phyloP scores from a whole-genome alignment of 1,140 invertebrate species.

The Trachymyrmex cornetzi region DNA sequence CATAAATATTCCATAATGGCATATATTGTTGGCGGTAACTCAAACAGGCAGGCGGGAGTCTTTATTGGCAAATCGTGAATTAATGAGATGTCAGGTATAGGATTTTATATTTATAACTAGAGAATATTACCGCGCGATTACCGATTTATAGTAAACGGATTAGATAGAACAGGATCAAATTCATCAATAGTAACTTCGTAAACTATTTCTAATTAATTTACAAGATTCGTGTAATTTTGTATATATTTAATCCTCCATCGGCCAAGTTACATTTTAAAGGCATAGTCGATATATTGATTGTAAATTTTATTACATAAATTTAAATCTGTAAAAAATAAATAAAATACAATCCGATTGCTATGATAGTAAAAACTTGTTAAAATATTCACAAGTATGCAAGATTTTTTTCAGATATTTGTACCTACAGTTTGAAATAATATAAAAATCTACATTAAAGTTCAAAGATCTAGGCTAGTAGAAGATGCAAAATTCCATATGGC shows the following conservation, averaged over 20 bases:
- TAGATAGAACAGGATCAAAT: not conserved
- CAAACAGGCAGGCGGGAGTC: constrained; percentile 31
- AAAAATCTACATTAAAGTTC: too few relatives aligned
- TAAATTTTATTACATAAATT: too few relatives aligned
- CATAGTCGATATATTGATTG: too few relatives aligned
- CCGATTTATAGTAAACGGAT: constrained; percentile 3
- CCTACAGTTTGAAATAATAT: too few relatives aligned
- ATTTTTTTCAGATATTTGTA: too few relatives aligned
- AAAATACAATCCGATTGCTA: too few relatives aligned
- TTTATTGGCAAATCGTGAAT: constrained; percentile 43
- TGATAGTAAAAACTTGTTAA: too few relatives aligned
- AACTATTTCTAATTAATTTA: not conserved
- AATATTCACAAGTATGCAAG: too few relatives aligned
- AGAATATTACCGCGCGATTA: constrained; percentile 29
- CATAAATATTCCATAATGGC: constrained; percentile 61
- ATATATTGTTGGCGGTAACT: constrained; percentile 60
- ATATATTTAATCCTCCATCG: not conserved
- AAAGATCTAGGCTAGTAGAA: too few relatives aligned
- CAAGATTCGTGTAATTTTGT: not conserved
- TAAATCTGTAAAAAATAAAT: too few relatives aligned
- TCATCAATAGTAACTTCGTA: not conserved
- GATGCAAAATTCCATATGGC: too few relatives aligned
- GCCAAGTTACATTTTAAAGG: too few relatives aligned
- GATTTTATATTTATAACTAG: constrained; percentile 32
- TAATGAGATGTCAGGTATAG: constrained; percentile 18